Evolutionary conservation across 2,888 invertebrate species (phyloP), one percentile per base, ranked within the genome.

Genomic region (Neoitamus cyanurus): DNA sequence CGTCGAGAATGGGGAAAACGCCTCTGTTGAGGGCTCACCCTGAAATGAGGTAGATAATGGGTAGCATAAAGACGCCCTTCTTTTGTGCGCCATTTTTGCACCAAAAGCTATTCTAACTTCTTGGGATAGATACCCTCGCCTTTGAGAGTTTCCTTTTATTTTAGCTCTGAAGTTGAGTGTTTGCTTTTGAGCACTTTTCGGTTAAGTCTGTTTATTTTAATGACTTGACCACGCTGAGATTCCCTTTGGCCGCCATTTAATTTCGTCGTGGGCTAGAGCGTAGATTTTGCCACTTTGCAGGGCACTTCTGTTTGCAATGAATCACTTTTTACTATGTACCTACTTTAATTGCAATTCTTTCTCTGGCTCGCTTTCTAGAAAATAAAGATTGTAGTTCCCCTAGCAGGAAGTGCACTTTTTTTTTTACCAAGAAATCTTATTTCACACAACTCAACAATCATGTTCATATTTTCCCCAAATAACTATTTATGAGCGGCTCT

Each of bases 141-240:
- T 58, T 58, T 58, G 25, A 58, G 25, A 58, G 42, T 42, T 42
- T 25, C 25, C 20, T 25, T 48, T 58, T 58, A 58, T 58, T 58
- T 58, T 9, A 42, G 42, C 42, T 7, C 34, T 58, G 25, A 58
- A 58, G 58, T 9, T 58, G 58, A 58, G 58, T 58, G 58, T 58
- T 58, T 58, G 58, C 58, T 58, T 58, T 58, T 58, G 58, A 58
- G 58, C 58, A 58, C 58, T 58, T 58, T 42, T 58, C 58, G 3
- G 58, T 25, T 58, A 58, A 58, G 58, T 58, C 58, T 58, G 58
- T 58, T 58, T 58, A 58, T 58, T 58, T 58, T 58, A 58, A 58
- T 58, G 58, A 58, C 58, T 58, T 58, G 58, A 58, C 58, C 58
- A 58, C 25, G 58, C 58, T 1, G 58, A 58, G 58, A 58, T 58